phyloP scores from a whole-genome alignment of 2,888 invertebrate genomes.

The Steromphala cineraria region DNA sequence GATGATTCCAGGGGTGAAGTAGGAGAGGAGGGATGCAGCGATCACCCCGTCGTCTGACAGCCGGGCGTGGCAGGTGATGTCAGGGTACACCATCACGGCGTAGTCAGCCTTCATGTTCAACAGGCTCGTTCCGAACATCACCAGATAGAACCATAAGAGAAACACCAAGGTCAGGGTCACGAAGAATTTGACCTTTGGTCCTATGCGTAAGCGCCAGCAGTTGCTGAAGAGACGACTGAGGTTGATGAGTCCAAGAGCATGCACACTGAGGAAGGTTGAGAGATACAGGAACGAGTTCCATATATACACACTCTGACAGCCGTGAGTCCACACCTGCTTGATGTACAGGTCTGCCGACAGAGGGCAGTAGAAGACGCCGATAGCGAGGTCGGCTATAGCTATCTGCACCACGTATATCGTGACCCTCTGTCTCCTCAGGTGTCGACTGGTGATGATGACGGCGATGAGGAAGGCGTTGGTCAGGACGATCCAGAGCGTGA shows the following conservation, averaged over 20 bases:
- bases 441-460: conserved; percentile 33
- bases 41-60: conserved; percentile 35
- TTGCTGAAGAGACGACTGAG: conserved; percentile 1
- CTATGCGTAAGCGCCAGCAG: conserved; percentile 14
- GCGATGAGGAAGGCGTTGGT: conserved; percentile 37
- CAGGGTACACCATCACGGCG: conserved; percentile 28
- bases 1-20: conserved; percentile 34
- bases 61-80: conserved; percentile 32
- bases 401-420: conserved; percentile 39
- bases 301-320: conserved; percentile 40
- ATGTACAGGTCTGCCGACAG: conserved; percentile 43
- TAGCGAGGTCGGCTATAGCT: conserved; percentile 37
- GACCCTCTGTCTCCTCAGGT: conserved; percentile 25
- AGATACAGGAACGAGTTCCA: conserved; percentile 41
- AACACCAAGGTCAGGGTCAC: conserved; percentile 31
- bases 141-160: conserved; percentile 38
- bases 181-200: conserved; percentile 30
- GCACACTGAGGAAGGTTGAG: conserved; percentile 28
- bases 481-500: conserved; percentile 34
- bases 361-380: conserved; percentile 40
- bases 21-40: conserved; percentile 34
- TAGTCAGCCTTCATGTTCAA: conserved; percentile 33
- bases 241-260: conserved; percentile 29
- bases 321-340: conserved; percentile 34
- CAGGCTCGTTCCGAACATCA: conserved; percentile 30